Evolutionary conservation across 2,113 vertebrate species (phyloP).

Genomic region (Nanorana parkeri): DNA sequence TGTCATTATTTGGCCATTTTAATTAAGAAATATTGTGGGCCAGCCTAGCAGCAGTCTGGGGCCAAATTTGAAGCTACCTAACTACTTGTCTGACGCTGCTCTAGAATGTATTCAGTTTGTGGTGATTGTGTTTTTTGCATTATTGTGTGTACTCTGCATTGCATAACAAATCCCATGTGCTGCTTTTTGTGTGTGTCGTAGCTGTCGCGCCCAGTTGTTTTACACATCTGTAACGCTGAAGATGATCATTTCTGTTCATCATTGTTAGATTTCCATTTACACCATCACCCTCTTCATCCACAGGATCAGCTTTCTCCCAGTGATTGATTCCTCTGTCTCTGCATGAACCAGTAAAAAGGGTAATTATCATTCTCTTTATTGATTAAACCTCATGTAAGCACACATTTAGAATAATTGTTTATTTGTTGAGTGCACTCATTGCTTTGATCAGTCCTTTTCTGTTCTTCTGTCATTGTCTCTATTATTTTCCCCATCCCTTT

Average conservation of each 20-base stretch:
- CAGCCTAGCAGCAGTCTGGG: too few relatives aligned
- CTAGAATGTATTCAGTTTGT: neutral
- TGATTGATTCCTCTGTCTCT: neutral
- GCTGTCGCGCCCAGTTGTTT: conserved; percentile 21
- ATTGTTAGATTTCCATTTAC: neutral
- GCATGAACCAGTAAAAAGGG: neutral
- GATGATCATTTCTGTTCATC: neutral
- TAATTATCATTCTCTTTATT: conserved; percentile 19
- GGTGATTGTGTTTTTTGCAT: neutral
- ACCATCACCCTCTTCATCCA: conserved; percentile 3
- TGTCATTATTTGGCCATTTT: too few relatives aligned
- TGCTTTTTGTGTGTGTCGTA: conserved; percentile 4
- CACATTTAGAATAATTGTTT: neutral
- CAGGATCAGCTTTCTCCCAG: neutral
- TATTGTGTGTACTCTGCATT: neutral
- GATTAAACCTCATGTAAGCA: too few relatives aligned
- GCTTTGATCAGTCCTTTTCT: too few relatives aligned
- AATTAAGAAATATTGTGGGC: too few relatives aligned
- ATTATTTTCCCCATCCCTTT: too few relatives aligned
- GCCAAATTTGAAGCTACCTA: neutral
- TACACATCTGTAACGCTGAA: neutral
- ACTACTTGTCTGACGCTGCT: neutral
- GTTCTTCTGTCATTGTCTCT: too few relatives aligned
- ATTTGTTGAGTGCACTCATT: neutral
- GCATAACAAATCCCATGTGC: neutral